phyloP scores from a whole-genome alignment of 2,113 vertebrate species.

The Syrmaticus mikado region DNA sequence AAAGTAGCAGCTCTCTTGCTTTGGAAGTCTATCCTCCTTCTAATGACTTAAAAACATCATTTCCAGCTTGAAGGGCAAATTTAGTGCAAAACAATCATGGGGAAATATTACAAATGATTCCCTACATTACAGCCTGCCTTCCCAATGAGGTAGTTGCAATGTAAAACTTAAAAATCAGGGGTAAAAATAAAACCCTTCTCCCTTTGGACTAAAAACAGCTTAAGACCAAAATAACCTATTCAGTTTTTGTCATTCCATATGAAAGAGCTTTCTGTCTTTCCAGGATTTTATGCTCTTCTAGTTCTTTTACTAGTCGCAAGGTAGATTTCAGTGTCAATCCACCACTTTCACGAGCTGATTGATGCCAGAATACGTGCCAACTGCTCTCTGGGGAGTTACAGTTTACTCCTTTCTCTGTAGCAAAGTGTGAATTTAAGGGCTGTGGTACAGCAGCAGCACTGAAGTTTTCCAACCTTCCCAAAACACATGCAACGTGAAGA shows the following conservation, averaged over 20 bases:
- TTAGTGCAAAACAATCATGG: conserved; percentile 30
- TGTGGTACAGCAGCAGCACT: not conserved
- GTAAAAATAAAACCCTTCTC: conserved; percentile 46
- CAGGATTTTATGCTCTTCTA: not conserved
- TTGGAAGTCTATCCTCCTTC: conserved; percentile 24
- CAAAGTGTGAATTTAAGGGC: not conserved
- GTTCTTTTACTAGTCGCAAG: conserved; percentile 16
- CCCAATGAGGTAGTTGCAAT: conserved; percentile 61
- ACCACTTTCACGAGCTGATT: conserved; percentile 38
- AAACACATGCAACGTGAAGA: not conserved
- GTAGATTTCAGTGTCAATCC: conserved; percentile 34
- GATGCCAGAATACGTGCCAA: conserved; percentile 22
- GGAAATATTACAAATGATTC: conserved; percentile 54
- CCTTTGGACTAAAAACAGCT: conserved; percentile 48
- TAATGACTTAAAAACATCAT: conserved; percentile 53
- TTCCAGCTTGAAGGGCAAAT: conserved; percentile 65
- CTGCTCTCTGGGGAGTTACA: conserved; percentile 1
- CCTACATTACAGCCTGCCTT: conserved; percentile 29
- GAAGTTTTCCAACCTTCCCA: not conserved
- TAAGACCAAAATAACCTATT: conserved; percentile 26
- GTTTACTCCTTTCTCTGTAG: conserved; percentile 1
- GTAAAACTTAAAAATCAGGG: conserved; percentile 61
- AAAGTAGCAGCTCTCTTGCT: conserved; percentile 7
- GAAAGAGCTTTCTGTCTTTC: not conserved
- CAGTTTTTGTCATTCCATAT: not conserved